Percentiles rank a stretch among this genome's conserved stretches.
These are phyloP conservation scores for Regulus satrapa DNA, from an alignment of 2,113 vertebrate genomes.

Conservation along the genomic window DNA sequence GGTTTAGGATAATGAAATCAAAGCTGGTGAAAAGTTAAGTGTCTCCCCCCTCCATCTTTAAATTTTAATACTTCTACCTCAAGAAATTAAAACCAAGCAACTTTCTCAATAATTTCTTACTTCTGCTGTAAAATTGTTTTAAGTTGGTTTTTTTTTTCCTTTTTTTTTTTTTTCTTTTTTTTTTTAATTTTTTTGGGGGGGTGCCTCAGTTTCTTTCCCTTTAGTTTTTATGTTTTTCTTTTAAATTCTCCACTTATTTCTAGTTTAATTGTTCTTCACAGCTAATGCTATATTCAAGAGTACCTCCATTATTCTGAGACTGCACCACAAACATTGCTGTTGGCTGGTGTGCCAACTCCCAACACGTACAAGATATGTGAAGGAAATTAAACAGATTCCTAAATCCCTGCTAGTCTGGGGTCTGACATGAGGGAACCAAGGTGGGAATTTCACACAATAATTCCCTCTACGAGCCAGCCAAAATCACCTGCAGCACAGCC, in stretches of 20 bases:
- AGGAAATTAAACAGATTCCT: background rate
- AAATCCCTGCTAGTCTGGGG: background rate
- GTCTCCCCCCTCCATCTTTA: fast-evolving
- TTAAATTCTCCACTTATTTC: background rate
- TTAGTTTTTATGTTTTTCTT: background rate
- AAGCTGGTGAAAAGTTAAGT: background rate
- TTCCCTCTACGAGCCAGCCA: fast-evolving
- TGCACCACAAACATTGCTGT: background rate
- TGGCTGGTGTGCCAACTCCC: background rate
- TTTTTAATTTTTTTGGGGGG: fast-evolving
- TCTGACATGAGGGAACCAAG: background rate
- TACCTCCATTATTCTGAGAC: background rate
- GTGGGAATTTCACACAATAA: background rate
- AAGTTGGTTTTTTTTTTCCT: no score
- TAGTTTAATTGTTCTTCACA: background rate
- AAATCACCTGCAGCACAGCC: background rate
- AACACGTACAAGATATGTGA: background rate
- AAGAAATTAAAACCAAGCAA: background rate
- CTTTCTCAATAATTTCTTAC: background rate
- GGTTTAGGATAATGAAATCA: background rate
- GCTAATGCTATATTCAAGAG: background rate
- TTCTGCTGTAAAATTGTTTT: background rate
- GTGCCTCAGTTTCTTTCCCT: background rate
- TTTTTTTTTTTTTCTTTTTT: no score
- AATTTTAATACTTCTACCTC: background rate